Evolutionary conservation across 2,113 vertebrate genomes (phyloP).

Genomic region (Canis aureus): DNA sequence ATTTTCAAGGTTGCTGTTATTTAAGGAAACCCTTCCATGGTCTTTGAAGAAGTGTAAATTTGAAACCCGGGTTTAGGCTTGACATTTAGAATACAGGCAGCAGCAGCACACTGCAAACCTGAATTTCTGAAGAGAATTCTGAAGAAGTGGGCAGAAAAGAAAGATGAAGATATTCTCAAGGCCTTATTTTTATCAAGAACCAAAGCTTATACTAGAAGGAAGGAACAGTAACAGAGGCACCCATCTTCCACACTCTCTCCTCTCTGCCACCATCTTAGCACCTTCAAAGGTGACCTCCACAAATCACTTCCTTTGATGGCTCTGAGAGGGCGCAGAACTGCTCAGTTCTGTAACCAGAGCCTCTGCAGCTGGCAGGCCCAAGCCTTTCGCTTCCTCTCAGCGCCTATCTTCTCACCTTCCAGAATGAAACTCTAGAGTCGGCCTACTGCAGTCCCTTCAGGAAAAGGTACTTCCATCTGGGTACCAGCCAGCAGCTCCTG

Average conservation of each 20-base stretch:
- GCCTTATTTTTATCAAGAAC: background rate
- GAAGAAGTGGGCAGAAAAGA: slow-evolving; percentile 17
- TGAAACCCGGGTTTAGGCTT: slow-evolving; percentile 54
- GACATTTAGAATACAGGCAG: slow-evolving; percentile 6
- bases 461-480: slow-evolving; percentile 74
- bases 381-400: slow-evolving; percentile 85
- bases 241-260: background rate
- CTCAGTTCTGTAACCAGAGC: slow-evolving; percentile 85
- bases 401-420: slow-evolving; percentile 85
- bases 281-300: slow-evolving; percentile 84
- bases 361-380: slow-evolving; percentile 83
- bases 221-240: background rate
- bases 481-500: slow-evolving; percentile 53
- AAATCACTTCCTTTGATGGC: slow-evolving; percentile 66
- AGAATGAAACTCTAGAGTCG: slow-evolving; percentile 82
- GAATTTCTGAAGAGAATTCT: background rate
- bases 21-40: slow-evolving; percentile 28
- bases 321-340: background rate
- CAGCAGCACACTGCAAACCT: background rate
- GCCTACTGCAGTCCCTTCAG: slow-evolving; percentile 66
- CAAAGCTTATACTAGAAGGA: background rate
- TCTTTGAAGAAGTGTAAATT: slow-evolving; percentile 21
- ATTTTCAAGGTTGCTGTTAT: slow-evolving; percentile 37
- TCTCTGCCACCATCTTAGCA: slow-evolving; percentile 25
- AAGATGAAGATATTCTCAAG: background rate